Evolutionary conservation across 2,797 vertebrate species (phyloP).

Genomic region (Molossus molossus): DNA sequence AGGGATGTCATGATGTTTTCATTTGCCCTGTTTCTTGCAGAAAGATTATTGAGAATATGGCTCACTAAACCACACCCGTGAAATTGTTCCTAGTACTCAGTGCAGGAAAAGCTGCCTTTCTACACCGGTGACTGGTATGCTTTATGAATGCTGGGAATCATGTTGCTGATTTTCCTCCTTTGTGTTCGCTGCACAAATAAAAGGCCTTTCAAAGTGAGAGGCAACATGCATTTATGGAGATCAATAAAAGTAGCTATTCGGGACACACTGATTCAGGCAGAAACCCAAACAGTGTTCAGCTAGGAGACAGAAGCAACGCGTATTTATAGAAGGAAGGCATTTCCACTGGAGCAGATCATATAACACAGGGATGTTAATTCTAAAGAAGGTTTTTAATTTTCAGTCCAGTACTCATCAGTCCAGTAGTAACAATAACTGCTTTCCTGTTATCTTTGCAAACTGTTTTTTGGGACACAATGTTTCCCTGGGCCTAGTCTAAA

Average conservation of each 20-base stretch:
- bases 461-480: neutral
- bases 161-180: neutral
- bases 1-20: neutral
- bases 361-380: neutral
- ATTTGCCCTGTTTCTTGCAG: neutral
- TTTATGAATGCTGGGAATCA: neutral
- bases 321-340: neutral
- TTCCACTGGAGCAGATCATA: neutral
- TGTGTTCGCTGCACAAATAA: slow-evolving; percentile 19
- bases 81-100: neutral
- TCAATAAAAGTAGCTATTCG: neutral
- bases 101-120: neutral
- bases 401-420: neutral
- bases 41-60: slow-evolving; percentile 5
- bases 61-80: neutral
- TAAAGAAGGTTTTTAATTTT: neutral
- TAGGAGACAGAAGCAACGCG: neutral
- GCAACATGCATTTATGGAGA: neutral
- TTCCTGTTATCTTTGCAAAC: neutral
- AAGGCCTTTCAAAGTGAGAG: neutral
- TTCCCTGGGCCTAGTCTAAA: neutral
- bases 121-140: neutral
- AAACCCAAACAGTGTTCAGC: neutral
- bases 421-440: neutral
- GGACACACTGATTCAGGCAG: neutral